Evolutionary conservation across 53 echinoderm and acorn worm species (phyloP), one percentile per base, ranked within the genome.

Genomic region (Antedon mediterranea): DNA sequence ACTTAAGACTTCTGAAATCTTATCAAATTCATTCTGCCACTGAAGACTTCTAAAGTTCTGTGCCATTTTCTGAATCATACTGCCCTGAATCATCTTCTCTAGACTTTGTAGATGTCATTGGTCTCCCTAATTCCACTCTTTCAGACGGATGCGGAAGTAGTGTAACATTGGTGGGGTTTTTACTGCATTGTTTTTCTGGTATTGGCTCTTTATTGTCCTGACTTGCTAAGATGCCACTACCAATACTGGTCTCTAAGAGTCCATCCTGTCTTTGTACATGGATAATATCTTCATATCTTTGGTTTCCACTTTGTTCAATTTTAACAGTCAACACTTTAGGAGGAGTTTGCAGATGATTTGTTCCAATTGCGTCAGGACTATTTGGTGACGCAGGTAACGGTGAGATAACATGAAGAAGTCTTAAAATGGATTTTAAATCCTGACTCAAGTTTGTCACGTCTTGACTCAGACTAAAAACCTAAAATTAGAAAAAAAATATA

Each of bases 391-490:
- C 30, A 29, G 73, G 77, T 15, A 82, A 73, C 31, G 91, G 91
- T 30, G 87, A 73, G 34, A 91, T 91, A 31, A 89, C 88, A 34
- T 95, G 95, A 28, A 95, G 83, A 29, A 95, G 88, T 31, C 86
- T 85, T 42, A 95, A 85, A 0, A 95, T 91, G 32, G 95, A 89
- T 77, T 84, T 91, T 28, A 95, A 85, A 78, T 95, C 95, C 34
- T 95, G 89, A 44, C 95, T 95, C 33, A 95, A 88, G 77, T 87
- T 89, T 30, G 95, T 89, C 0, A 95, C 95, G 41, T 95, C 95
- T 75, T 83, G 83, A 73, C 95, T 95, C 20, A 95, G 82, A 80
- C 92, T 85, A 13, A 84, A 91, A 30, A 95, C 95, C 95, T 95
- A 80, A 28, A 77, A 30, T 30, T 29, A 42, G n/a, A n/a, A n/a